Evolutionary conservation across 1,140 invertebrate genomes (phyloP), one percentile per base, ranked within the genome.

Genomic region (Oncopeltus fasciatus): DNA sequence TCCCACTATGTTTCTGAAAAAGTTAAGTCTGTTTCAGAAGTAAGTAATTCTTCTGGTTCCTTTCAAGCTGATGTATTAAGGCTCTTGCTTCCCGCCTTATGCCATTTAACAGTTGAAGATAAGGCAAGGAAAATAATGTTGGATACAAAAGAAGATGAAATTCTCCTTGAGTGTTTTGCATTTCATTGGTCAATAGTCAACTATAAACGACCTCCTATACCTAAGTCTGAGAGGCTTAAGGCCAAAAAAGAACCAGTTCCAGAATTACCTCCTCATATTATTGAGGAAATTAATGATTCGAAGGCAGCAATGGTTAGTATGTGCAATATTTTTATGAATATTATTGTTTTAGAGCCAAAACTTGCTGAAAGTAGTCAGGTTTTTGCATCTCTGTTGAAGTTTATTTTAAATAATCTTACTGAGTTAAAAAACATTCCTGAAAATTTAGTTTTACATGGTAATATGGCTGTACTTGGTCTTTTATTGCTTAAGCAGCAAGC

Each of bases 271-370:
- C 80, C 83, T 1, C 77, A 84, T 68, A 71, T 86, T 53, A 71
- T 87, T 58, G 86, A 87, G 68, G 84, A 88, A 66, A 89, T 90
- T 83, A 85, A 85, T 68, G 85, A 89, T 70, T 88, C 87, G 0
- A 80, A 87, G 59, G 76, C 80, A 8, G 88, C 89, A 0, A 87
- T 95, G 77, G 83, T 90, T 21, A 88, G 89, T 60, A 80, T 91
- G 1, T 93, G 90, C 72, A 93, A 93, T 68, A 84, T 93, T 49
- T 83, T 95, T 46, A 91, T 95, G 87, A 95, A 95, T 69, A 80
- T 95, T 0, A 87, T 88, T 14, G 91, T 95, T 0, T 72, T 94
- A 27, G 91, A 93, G 71, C 81, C 85, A 0, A 87, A 89, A 72
- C 73, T 87, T 18, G 88, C 91, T 3, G 84, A 90, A 70, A 81